phyloP scores from a whole-genome alignment of 2,888 invertebrate species.

The Saturnia japonica region DNA sequence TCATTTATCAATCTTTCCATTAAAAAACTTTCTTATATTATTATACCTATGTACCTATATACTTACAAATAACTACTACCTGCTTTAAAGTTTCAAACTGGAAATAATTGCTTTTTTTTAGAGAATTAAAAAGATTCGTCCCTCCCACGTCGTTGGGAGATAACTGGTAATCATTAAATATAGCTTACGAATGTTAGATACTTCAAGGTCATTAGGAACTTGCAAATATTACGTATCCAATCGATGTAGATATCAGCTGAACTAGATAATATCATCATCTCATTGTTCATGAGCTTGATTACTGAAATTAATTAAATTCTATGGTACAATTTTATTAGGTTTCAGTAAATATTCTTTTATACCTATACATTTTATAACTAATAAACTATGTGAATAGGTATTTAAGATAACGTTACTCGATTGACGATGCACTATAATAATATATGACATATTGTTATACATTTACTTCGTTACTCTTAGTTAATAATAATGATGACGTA shows the following conservation, averaged over 20 bases:
- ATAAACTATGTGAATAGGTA: not conserved
- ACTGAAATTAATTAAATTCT: not conserved
- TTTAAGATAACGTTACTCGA: not conserved
- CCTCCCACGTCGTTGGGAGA: slow-evolving; percentile 4
- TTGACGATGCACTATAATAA: not conserved
- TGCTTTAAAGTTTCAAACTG: not conserved
- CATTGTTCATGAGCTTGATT: not conserved
- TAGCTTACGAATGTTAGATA: not conserved
- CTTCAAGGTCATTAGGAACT: slow-evolving; percentile 10
- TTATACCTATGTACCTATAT: too few relatives aligned
- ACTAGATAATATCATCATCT: not conserved
- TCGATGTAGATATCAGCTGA: not conserved
- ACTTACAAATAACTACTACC: not conserved
- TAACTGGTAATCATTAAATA: slow-evolving; percentile 11
- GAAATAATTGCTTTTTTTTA: not conserved
- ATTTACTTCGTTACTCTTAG: not conserved
- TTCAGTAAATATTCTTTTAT: not conserved
- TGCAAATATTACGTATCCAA: not conserved
- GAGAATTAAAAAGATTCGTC: not conserved
- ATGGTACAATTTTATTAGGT: not conserved
- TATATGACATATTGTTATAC: not conserved
- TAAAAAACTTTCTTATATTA: too few relatives aligned
- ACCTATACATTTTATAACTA: not conserved
- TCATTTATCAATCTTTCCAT: too few relatives aligned
- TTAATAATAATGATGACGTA: not conserved